Base-by-base conservation (phyloP, 2,113 vertebrate species). In the Crotalus tigris region DNA sequence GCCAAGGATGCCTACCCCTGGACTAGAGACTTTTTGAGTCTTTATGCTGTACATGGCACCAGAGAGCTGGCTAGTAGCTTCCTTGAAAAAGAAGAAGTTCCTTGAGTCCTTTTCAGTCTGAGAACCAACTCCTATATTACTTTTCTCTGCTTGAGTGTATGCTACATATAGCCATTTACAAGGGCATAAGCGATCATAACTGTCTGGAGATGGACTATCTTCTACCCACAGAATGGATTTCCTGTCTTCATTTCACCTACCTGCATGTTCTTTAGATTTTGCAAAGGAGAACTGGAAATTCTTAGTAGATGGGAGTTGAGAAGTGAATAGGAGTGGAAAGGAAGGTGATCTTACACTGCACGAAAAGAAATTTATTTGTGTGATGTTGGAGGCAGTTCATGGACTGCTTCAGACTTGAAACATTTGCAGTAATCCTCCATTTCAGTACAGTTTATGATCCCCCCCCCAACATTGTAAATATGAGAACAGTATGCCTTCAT, bases 401-500 rank as follows among this genome's bases (percentile, higher is more conserved):
- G 7, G 3, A 21, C 33, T 44, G 33, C 1, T 39, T 44, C 33
- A 39, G 33, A 81, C 7, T 44, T 44, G 21, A 81, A 81, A 81
- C 17, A 4, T 39, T 81, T 81, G 33, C 6, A 39, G 15, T 21
- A 2, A 39, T 44, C 75, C 33, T 81, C n/a, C 69, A 81, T 81
- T 81, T 81, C 33, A 19, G 17, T 39, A 87, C 61, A 49, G 85
- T 55, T 92, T 1, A 5, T 95, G 46, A 39, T 88, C 95, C 95
- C 93, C 95, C 93, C 90, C n/a, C 86, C 90, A 93, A 81, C 94
- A 12, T 87, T 54, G 59, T 95, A 55, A 93, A 5, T 85, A 88
- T 23, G 8, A 93, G 90, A 90, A 95, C 93, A 94, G 94, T 95
- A 92, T 6, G 61, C 64, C 64, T 92, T 95, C 49, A 87, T 95